These are phyloP conservation scores for Xanthorhoe spadicearia DNA, from an alignment of 2,888 invertebrate species.

Conservation along the genomic window DNA sequence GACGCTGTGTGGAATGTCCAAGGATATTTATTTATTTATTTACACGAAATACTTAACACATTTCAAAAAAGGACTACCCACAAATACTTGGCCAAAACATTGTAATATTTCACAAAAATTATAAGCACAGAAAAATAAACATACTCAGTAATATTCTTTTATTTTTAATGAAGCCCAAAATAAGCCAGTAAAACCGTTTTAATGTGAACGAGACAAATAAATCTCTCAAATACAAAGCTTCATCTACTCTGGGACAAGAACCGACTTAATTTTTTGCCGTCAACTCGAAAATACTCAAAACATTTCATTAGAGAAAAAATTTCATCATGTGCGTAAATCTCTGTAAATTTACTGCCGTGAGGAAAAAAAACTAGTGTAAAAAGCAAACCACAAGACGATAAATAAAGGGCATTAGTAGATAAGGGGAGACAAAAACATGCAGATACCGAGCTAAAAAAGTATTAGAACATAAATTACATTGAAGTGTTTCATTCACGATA, in stretches of 20 bases:
- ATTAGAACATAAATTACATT: conserved; percentile 75
- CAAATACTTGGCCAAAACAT: neutral
- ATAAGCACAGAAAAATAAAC: neutral
- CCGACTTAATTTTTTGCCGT: conserved; percentile 33
- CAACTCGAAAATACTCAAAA: conserved; percentile 21
- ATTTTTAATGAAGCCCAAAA: conserved; percentile 4
- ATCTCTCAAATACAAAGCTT: conserved; percentile 7
- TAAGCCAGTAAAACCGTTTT: conserved; percentile 2
- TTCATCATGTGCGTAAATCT: conserved; percentile 50
- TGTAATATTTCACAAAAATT: neutral
- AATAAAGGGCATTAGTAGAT: conserved; percentile 54
- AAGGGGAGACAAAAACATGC: conserved; percentile 55
- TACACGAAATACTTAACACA: too few relatives aligned
- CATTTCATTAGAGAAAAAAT: conserved; percentile 41
- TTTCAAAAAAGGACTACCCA: neutral
- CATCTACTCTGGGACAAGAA: conserved; percentile 10
- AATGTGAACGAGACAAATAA: conserved; percentile 12
- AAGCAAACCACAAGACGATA: conserved; percentile 48
- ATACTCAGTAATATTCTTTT: neutral
- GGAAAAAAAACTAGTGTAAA: conserved; percentile 49
- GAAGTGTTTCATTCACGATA: conserved; percentile 77
- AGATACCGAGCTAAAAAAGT: conserved; percentile 52
- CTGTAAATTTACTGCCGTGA: conserved; percentile 49
- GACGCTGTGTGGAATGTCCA: neutral
- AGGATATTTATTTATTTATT: neutral